A percentile compares a stretch with the other conserved stretches of the same genome.
phyloP scores from a whole-genome alignment of 2,888 invertebrate species.

The Drepana falcataria region DNA sequence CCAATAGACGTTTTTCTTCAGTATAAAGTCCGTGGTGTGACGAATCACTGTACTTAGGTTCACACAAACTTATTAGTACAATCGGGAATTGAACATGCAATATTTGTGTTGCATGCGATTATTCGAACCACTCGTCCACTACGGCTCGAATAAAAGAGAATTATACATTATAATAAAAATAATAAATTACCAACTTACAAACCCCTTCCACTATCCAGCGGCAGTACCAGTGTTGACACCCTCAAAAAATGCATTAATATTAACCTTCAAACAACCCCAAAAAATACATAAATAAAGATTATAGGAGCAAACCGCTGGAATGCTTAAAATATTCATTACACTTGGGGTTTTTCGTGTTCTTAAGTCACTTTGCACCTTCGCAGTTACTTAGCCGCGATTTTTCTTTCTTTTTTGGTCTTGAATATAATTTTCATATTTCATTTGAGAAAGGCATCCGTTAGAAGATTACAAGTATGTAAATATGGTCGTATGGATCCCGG shows the following conservation, averaged over 20 bases:
- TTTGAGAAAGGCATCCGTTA: slow-evolving; percentile 24
- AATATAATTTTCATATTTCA: slow-evolving; percentile 33
- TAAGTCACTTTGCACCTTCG: slow-evolving; percentile 28
- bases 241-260: slow-evolving; percentile 27
- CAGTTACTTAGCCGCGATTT: slow-evolving; percentile 16
- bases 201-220: neutral
- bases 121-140: too few species aligned
- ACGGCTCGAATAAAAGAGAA: too few species aligned
- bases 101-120: too few species aligned
- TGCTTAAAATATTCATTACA: slow-evolving; percentile 25
- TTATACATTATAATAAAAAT: too few species aligned
- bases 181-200: too few species aligned
- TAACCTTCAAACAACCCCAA: slow-evolving; percentile 23
- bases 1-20: too few species aligned
- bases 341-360: slow-evolving; percentile 15
- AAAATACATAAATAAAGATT: slow-evolving; percentile 30
- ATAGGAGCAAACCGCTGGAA: slow-evolving; percentile 27
- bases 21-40: too few species aligned
- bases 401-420: slow-evolving; percentile 10
- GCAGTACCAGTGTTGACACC: slow-evolving; percentile 1
- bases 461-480: slow-evolving; percentile 28
- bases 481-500: slow-evolving; percentile 15
- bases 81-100: too few species aligned
- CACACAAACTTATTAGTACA: too few species aligned
- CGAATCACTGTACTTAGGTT: too few species aligned